Base-by-base conservation (phyloP, 53 echinoderm and acorn worm genomes). In the Paracentrotus lividus region DNA sequence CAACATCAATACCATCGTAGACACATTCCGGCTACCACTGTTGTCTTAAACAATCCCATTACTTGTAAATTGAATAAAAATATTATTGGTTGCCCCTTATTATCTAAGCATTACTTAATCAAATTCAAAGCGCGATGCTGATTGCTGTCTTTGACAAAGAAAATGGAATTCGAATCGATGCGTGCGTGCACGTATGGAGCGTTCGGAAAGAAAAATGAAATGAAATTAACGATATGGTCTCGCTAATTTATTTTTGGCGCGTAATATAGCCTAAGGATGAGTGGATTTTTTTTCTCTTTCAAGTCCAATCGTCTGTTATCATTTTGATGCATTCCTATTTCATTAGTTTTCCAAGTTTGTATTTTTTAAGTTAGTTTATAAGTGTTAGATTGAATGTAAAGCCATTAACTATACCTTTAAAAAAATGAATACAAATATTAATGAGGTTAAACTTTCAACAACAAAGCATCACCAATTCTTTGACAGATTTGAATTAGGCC, bases 51-150 rank as follows among this genome's bases (percentile, higher is more conserved):
- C 81, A 81, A 81, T 81, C 81, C 18, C 9, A 26, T 81, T 81
- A 81, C 26, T n/a, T 47, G 81, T 47, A 81, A 81, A 81, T 45
- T 27, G 47, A 81, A 81, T n/a, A n/a, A n/a, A n/a, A n/a, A n/a
- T n/a, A n/a, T 81, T n/a, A 47, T 12, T 9, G 45, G 8, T 81
- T 44, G 81, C 81, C 81, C 45, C 81, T 81, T 26, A 72, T 81
- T 26, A 72, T 81, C 81, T 45, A 81, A 81, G 47, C 26, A 81
- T 27, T 45, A 12, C 72, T 10, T n/a, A 38, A 15, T 72, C 72
- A 40, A 81, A 81, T 43, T 18, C 72, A 72, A 40, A 40, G 2
- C 0, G 21, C 36, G 47, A 26, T 12, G 47, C 26, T 81, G 8
- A 27, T 81, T 81, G 27, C 26, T 42, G 23, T 81, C 40, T 9